Percentiles rank a stretch among this genome's conserved stretches.
Evolutionary conservation across 23 tunicate genomes (phyloP).

Genomic region (Botrylloides violaceus): DNA sequence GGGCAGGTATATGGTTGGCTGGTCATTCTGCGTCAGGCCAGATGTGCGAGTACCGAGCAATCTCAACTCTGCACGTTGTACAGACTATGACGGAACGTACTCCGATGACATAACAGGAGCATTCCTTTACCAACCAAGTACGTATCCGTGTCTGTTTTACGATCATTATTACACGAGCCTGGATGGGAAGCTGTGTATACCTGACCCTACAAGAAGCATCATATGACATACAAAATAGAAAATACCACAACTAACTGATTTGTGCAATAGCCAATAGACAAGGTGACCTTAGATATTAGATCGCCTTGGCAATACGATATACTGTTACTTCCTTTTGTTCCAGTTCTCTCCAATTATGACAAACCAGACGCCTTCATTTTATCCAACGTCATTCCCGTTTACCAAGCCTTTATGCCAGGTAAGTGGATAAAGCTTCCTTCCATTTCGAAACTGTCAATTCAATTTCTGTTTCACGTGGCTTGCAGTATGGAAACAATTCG

Average conservation of each 20-base stretch:
- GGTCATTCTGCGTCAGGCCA: constrained; percentile 15
- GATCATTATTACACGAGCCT: too few relatives aligned
- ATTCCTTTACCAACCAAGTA: constrained; percentile 31
- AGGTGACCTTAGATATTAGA: too few relatives aligned
- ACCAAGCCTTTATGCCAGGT: constrained; percentile 25
- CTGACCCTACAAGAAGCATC: too few relatives aligned
- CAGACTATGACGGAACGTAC: constrained; percentile 14
- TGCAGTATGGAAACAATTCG: constrained; percentile 75
- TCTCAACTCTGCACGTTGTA: constrained; percentile 7
- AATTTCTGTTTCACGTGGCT: not conserved
- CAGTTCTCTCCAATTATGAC: constrained; percentile 45
- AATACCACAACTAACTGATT: too few relatives aligned
- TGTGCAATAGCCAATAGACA: too few relatives aligned
- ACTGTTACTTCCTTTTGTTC: not conserved
- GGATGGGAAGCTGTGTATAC: too few relatives aligned
- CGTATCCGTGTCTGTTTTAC: too few relatives aligned
- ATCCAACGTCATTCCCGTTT: constrained; percentile 61
- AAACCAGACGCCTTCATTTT: constrained; percentile 34
- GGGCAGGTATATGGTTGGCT: not conserved
- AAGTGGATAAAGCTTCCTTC: not conserved
- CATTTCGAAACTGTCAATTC: not conserved
- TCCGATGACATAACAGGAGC: constrained; percentile 1
- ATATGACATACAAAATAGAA: too few relatives aligned
- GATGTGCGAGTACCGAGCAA: constrained; percentile 4
- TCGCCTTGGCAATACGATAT: not conserved